A percentile compares a stretch with the other conserved stretches of the same genome.
phyloP scores from a whole-genome alignment of 2,797 vertebrate species.

The Telmatherina bonti region DNA sequence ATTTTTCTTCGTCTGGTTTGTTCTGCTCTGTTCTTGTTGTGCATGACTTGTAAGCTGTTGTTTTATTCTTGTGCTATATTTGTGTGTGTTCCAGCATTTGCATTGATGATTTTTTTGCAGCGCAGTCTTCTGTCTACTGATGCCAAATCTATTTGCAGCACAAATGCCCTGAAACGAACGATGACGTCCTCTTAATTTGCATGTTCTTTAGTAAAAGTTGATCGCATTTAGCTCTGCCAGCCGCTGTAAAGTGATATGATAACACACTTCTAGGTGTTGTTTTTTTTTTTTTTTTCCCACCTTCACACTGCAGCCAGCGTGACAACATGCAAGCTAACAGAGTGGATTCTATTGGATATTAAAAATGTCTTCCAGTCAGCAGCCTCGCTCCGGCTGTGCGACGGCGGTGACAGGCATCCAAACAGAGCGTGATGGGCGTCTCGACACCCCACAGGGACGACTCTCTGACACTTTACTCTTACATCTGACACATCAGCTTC shows the following conservation, averaged over 20 bases:
- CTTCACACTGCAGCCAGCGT: neutral
- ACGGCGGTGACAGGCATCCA: conserved; percentile 52
- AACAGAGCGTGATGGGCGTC: conserved; percentile 58
- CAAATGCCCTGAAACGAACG: too few species aligned
- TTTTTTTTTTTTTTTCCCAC: neutral
- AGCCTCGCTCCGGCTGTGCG: conserved; percentile 26
- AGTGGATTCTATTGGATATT: neutral
- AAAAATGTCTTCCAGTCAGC: conserved; percentile 33
- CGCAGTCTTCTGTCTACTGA: neutral
- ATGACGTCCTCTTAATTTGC: too few species aligned
- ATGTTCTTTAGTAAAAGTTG: too few species aligned
- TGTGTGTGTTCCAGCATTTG: too few species aligned
- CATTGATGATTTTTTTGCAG: neutral
- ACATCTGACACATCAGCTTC: conserved; percentile 71
- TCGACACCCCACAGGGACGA: conserved; percentile 51
- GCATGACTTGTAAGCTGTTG: too few species aligned
- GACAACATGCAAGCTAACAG: neutral
- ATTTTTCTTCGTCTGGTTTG: too few species aligned
- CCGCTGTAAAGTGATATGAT: neutral
- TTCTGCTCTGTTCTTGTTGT: too few species aligned
- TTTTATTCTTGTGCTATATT: too few species aligned
- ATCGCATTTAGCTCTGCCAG: too few species aligned
- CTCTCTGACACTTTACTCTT: conserved; percentile 63
- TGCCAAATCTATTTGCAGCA: too few species aligned
- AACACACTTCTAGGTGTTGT: neutral